phyloP scores from a whole-genome alignment of 2,888 invertebrate species.

The Drosophila infuscata region DNA sequence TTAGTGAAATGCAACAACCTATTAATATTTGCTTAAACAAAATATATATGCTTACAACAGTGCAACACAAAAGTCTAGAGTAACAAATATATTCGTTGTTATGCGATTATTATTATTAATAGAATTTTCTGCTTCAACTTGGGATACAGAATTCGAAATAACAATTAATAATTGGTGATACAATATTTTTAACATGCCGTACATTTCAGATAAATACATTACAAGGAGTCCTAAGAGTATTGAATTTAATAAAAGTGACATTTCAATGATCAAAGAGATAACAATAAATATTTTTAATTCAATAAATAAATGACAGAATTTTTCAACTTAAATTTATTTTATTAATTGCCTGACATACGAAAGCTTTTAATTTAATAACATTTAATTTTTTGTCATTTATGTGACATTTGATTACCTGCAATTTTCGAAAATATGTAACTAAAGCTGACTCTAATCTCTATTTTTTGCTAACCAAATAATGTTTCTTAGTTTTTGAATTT shows the following conservation, averaged over 20 bases:
- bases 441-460: not conserved
- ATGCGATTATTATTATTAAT: not conserved
- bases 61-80: not conserved
- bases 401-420: not conserved
- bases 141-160: not conserved
- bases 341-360: not conserved
- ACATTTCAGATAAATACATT: not conserved
- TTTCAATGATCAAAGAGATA: too few relatives aligned
- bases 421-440: not conserved
- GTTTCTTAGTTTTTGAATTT: not conserved
- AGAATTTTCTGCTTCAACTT: not conserved
- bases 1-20: not conserved
- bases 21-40: not conserved
- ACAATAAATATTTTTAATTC: not conserved
- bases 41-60: not conserved
- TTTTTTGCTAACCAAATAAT: not conserved
- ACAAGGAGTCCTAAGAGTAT: accelerated
- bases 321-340: not conserved
- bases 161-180: not conserved
- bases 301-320: not conserved
- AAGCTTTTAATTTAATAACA: not conserved
- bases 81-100: not conserved
- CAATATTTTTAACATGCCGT: not conserved
- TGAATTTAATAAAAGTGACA: not conserved
- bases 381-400: not conserved